A percentile compares a stretch with the other conserved stretches of the same genome.
Evolutionary conservation across 2,113 vertebrate genomes (phyloP).

Genomic region (Conger conger): DNA sequence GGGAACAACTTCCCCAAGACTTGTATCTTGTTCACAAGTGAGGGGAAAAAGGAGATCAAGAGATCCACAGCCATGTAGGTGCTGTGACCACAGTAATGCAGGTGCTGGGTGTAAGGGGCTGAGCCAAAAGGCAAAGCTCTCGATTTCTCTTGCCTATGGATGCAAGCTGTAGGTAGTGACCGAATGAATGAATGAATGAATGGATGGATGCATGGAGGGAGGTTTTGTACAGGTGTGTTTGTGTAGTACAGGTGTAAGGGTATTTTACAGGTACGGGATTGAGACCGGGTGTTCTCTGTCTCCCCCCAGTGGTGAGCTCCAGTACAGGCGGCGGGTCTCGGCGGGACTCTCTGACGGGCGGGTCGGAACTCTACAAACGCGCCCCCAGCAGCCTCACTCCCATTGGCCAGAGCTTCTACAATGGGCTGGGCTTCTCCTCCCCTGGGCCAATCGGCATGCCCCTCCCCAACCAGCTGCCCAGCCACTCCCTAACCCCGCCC

Average conservation of each 20-base stretch:
- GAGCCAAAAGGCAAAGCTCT: too few relatives aligned
- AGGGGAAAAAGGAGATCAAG: too few relatives aligned
- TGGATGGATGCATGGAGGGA: background rate
- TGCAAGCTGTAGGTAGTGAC: too few relatives aligned
- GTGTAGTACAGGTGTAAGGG: background rate
- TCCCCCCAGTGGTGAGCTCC: constrained; percentile 87
- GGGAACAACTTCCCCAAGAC: too few relatives aligned
- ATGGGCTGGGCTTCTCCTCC: constrained; percentile 95
- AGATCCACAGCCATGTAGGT: too few relatives aligned
- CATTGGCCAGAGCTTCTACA: constrained; percentile 97
- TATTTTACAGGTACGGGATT: background rate
- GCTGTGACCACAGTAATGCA: too few relatives aligned
- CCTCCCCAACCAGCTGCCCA: constrained; percentile 93
- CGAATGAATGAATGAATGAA: too few relatives aligned
- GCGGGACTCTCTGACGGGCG: constrained; percentile 93
- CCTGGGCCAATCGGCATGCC: constrained; percentile 98
- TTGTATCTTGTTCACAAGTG: too few relatives aligned
- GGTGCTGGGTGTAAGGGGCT: too few relatives aligned
- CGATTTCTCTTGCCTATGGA: too few relatives aligned
- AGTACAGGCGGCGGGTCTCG: constrained; percentile 92
- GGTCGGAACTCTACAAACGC: constrained; percentile 95
- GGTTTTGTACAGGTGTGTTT: background rate
- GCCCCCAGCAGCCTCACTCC: constrained; percentile 94
- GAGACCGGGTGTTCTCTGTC: constrained; percentile 34
- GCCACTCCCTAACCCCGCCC: constrained; percentile 95